These are phyloP conservation scores for Sandelia bainsii DNA, from an alignment of 2,797 vertebrate genomes.

Conservation along the genomic window DNA sequence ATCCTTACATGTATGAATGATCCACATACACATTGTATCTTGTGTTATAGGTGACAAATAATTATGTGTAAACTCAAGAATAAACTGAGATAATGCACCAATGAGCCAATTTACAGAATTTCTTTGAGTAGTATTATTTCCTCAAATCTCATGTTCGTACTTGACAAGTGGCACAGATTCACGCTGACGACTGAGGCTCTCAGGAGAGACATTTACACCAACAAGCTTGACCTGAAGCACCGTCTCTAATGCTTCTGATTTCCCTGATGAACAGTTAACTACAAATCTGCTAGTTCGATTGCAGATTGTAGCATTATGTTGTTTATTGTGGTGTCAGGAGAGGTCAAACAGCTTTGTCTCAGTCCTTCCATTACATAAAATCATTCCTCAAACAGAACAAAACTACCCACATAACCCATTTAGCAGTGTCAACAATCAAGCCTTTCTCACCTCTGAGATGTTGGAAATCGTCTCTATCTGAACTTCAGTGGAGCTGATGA, in stretches of 20 bases:
- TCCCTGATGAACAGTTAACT: conserved; percentile 50
- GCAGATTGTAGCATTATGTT: not conserved
- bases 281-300: not conserved
- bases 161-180: conserved; percentile 6
- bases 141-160: not conserved
- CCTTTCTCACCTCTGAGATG: conserved; percentile 88
- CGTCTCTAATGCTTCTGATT: conserved; percentile 33
- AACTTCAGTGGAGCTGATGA: conserved; percentile 92
- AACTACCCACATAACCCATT: not conserved
- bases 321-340: conserved; percentile 17
- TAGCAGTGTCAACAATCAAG: not conserved
- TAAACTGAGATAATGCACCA: too few relatives aligned
- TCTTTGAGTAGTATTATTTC: conserved; percentile 1
- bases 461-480: conserved; percentile 90
- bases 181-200: conserved; percentile 22
- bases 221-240: not conserved
- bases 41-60: too few relatives aligned
- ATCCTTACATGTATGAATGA: too few relatives aligned
- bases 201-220: conserved; percentile 18
- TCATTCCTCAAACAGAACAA: not conserved
- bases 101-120: not conserved
- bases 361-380: not conserved
- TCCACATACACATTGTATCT: too few relatives aligned
- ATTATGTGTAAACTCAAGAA: too few relatives aligned
- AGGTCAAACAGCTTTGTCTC: not conserved